Conservation (phyloP, 2,797 vertebrate species). For the Sciurus carolinensis region DNA sequence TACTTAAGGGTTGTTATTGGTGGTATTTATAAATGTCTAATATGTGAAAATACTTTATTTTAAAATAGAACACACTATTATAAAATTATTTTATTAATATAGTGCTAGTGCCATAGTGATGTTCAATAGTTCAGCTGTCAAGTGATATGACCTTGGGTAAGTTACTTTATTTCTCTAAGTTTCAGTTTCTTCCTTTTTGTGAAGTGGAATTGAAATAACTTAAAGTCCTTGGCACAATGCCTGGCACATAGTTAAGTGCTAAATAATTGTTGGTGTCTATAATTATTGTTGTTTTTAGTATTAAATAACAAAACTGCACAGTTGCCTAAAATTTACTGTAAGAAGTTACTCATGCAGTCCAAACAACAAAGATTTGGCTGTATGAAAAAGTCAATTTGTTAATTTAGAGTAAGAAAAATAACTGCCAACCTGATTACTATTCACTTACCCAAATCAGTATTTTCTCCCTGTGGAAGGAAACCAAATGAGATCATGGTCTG, state of each 20-base stretch:
- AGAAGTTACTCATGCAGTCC: conserved; percentile 40
- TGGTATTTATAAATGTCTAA: conserved; percentile 55
- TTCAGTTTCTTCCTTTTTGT: conserved; percentile 52
- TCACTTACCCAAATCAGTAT: conserved; percentile 20
- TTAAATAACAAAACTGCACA: conserved; percentile 64
- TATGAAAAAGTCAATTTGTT: conserved; percentile 67
- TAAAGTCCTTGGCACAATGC: conserved; percentile 60
- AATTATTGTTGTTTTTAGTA: conserved; percentile 54
- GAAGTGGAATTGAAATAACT: conserved; percentile 61
- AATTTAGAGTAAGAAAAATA: conserved; percentile 63
- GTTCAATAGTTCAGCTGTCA: conserved; percentile 24
- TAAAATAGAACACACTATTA: conserved; percentile 11
- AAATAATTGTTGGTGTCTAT: conserved; percentile 56
- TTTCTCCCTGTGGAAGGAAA: conserved; percentile 4
- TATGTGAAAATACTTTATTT: conserved; percentile 53
- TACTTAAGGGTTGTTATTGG: background rate
- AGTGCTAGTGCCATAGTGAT: background rate
- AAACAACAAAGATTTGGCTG: conserved; percentile 70
- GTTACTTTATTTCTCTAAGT: conserved; percentile 61
- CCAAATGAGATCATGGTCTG: conserved; percentile 14
- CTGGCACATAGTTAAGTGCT: conserved; percentile 20
- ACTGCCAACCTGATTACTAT: conserved; percentile 23
- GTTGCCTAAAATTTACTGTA: background rate
- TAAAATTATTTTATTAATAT: conserved; percentile 48
- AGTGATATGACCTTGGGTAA: conserved; percentile 3